These are phyloP conservation scores for Cricetomys ansorgei DNA, from an alignment of 2,113 vertebrate genomes.

Conservation along the genomic window DNA sequence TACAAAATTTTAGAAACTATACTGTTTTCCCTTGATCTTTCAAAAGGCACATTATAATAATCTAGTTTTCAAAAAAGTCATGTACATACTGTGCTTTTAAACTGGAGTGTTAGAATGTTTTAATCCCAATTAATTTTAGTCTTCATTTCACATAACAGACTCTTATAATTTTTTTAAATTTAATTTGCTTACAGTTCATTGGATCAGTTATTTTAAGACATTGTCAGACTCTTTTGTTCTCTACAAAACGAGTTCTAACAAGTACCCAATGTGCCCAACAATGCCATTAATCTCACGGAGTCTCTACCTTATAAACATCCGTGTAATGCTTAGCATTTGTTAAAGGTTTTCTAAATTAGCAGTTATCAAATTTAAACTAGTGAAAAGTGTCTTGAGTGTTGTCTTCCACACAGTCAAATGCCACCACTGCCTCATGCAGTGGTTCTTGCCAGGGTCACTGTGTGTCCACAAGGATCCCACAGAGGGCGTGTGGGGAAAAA, in stretches of 20 bases:
- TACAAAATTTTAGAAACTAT: conserved; percentile 46
- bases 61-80: conserved; percentile 20
- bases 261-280: neutral
- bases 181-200: conserved; percentile 15
- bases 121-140: conserved; percentile 33
- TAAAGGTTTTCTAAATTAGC: conserved; percentile 15
- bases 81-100: neutral
- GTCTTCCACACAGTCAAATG: neutral
- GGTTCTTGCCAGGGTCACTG: neutral
- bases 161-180: neutral
- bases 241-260: neutral
- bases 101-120: conserved; percentile 10
- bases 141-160: conserved; percentile 28
- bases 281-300: neutral
- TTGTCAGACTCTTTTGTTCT: neutral
- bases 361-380: neutral
- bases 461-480: neutral
- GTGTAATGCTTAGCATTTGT: neutral
- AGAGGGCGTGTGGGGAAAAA: neutral
- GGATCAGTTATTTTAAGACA: conserved; percentile 11
- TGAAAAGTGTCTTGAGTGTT: neutral
- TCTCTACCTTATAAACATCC: neutral
- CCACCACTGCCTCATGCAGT: neutral
- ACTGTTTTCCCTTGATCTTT: conserved; percentile 13
- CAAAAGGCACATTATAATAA: conserved; percentile 47